Evolutionary conservation across 2,113 vertebrate species (phyloP), one percentile per base, ranked within the genome.

Genomic region (Orientallactaga bullata): DNA sequence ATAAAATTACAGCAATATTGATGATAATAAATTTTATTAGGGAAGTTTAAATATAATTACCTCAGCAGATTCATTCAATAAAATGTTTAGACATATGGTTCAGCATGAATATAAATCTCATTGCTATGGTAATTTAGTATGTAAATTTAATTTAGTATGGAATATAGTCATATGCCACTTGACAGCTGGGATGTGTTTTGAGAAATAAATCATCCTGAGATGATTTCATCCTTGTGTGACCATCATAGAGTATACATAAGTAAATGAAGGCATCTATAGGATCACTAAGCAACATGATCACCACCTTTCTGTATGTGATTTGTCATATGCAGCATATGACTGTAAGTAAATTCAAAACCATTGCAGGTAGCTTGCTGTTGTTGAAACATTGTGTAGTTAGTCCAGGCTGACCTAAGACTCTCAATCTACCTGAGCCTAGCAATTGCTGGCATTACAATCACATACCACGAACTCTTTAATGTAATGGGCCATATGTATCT

Each of bases 91-190:
- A 92, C 85, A 92, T 89, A 87, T 61, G 61, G 8, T 85, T 94
- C 80, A 76, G 58, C 85, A 88, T 87, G 68, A 92, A 77, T 61
- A 80, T 92, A 84, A 93, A 79, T 92, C n/a, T 91, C 82, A 95
- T 77, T n/a, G 63, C 61, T 66, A 84, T 10, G 39, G 81, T 61
- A 92, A 94, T 92, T 88, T 81, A 81, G 47, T 42, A 74, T 88
- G 68, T 63, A 88, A 88, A 88, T 82, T 81, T 78, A 78, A 91
- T 71, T 60, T 85, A 60, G 73, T 81, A 65, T 73, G 60, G 32
- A 51, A 65, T 65, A 80, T 24, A 88, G 60, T 55, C 61, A 88
- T 74, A 72, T 93, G 68, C 15, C 20, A 37, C 77, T 81, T 73
- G 81, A 55, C 4, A 8, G 81, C 23, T 42, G n/a, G 32, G 24